Evolutionary conservation across 2,113 vertebrate species (phyloP).

Genomic region (Seriola dumerili): DNA sequence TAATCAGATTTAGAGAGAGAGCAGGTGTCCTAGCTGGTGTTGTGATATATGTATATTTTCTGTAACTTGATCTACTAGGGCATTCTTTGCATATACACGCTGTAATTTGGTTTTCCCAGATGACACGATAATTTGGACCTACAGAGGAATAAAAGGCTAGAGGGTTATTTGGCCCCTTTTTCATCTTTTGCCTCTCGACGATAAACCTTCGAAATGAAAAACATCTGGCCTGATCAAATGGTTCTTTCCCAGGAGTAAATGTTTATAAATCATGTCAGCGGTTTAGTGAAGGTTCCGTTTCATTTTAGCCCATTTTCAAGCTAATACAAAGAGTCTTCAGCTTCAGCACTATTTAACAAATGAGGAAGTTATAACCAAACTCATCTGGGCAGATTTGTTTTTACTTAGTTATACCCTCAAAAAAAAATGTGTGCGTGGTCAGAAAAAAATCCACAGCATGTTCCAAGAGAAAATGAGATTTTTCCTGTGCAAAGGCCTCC

Average conservation of each 20-base stretch:
- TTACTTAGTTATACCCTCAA: conserved; percentile 24
- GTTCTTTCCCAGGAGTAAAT: conserved; percentile 76
- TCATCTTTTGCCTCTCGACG: conserved; percentile 72
- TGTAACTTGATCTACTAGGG: conserved; percentile 50
- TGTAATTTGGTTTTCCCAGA: conserved; percentile 75
- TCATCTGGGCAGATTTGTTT: conserved; percentile 55
- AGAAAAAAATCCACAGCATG: conserved; percentile 28
- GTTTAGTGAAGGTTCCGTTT: conserved; percentile 72
- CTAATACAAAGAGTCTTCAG: conserved; percentile 56
- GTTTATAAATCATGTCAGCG: conserved; percentile 81
- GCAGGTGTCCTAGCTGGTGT: conserved; percentile 75
- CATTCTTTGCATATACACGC: conserved; percentile 52
- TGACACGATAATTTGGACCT: conserved; percentile 76
- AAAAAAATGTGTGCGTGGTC: conserved; percentile 17
- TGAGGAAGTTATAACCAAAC: conserved; percentile 58
- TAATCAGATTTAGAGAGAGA: conserved; percentile 52
- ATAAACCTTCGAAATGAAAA: conserved; percentile 81
- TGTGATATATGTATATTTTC: conserved; percentile 50
- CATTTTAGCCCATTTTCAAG: conserved; percentile 52
- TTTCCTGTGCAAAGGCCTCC: conserved; percentile 51
- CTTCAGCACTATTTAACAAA: conserved; percentile 60
- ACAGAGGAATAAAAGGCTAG: conserved; percentile 67
- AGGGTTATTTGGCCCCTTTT: conserved; percentile 74
- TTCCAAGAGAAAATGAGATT: conserved; percentile 30
- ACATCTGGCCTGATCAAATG: conserved; percentile 82